phyloP scores from a whole-genome alignment of 1,140 invertebrate species.

The Diploscapter pachys region DNA sequence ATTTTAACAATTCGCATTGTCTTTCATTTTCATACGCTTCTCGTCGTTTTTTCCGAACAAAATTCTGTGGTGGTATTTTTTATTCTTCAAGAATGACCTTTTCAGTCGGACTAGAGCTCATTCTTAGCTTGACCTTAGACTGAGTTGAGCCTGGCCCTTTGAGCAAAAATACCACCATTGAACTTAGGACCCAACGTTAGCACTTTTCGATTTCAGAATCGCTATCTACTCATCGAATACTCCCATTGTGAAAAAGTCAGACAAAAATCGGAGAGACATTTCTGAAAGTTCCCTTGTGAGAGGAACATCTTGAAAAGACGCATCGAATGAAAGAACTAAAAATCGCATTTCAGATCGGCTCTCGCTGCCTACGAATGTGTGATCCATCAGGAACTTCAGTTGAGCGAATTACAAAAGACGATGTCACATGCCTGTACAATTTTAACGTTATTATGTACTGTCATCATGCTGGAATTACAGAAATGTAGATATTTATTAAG shows the following conservation, averaged over 20 bases:
- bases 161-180: no score
- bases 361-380: conserved; percentile 40
- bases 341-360: conserved; percentile 31
- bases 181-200: no score
- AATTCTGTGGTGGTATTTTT: no score
- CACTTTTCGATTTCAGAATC: no score
- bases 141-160: no score
- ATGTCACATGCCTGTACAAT: conserved; percentile 40
- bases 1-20: no score
- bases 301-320: background rate
- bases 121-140: no score
- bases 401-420: conserved; percentile 36
- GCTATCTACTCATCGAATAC: no score
- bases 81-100: no score
- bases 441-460: conserved; percentile 45
- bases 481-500: conserved; percentile 22
- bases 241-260: background rate
- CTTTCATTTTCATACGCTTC: no score
- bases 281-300: background rate
- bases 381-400: conserved; percentile 40
- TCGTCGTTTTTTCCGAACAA: no score
- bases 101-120: no score
- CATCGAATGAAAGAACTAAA: background rate
- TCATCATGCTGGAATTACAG: conserved; percentile 39
- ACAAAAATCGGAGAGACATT: background rate